These are phyloP conservation scores for Julus scanicus DNA, from an alignment of 2,888 invertebrate genomes.

Conservation along the genomic window DNA sequence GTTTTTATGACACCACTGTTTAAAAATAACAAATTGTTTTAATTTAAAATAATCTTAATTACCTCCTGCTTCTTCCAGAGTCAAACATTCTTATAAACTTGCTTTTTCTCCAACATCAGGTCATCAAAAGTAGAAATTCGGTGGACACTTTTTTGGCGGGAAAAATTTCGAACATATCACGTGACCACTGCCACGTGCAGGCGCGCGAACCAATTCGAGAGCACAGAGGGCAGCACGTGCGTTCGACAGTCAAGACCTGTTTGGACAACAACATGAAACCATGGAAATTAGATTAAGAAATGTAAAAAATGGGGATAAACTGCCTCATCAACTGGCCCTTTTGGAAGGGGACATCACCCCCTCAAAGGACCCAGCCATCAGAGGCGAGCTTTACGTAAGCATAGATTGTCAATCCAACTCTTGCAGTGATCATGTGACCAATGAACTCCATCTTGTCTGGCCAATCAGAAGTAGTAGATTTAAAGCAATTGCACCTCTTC, in stretches of 20 bases:
- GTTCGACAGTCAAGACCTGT: neutral
- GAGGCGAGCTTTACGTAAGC: neutral
- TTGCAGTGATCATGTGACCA: neutral
- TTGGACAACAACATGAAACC: neutral
- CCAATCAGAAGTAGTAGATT: slow-evolving; percentile 43
- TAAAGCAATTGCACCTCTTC: slow-evolving; percentile 48
- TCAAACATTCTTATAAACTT: too few relatives aligned
- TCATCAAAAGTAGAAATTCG: too few relatives aligned
- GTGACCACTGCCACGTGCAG: too few relatives aligned
- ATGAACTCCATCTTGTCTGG: neutral
- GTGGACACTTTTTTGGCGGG: too few relatives aligned
- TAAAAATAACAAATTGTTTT: too few relatives aligned
- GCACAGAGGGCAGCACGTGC: neutral
- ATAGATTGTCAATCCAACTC: neutral
- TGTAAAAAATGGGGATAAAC: neutral
- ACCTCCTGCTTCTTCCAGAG: too few relatives aligned
- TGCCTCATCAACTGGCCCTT: slow-evolving; percentile 34
- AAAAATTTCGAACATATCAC: too few relatives aligned
- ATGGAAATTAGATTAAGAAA: neutral
- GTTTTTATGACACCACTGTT: too few relatives aligned
- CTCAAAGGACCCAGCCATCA: neutral
- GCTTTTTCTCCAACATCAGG: too few relatives aligned
- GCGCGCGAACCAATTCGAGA: too few relatives aligned
- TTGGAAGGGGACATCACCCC: slow-evolving; percentile 53
- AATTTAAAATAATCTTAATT: too few relatives aligned